These are phyloP conservation scores for Acridotheres tristis DNA, from an alignment of 2,797 vertebrate genomes.

Conservation along the genomic window DNA sequence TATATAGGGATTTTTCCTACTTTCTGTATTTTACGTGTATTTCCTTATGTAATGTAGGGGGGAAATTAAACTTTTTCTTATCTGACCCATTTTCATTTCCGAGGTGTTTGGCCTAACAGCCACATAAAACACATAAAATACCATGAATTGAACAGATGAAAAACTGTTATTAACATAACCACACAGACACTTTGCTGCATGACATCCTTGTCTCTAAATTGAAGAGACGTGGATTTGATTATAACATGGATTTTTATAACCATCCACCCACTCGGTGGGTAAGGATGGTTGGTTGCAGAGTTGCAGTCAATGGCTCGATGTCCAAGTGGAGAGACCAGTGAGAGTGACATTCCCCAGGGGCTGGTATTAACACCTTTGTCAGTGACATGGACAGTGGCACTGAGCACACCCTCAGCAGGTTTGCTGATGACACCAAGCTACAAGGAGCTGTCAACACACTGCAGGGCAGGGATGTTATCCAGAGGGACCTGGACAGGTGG, in stretches of 20 bases:
- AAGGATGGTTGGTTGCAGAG: not conserved
- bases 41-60: not conserved
- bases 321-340: not conserved
- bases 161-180: not conserved
- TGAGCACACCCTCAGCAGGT: not conserved
- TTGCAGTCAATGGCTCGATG: rapidly evolving
- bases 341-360: not conserved
- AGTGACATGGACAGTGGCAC: rapidly evolving
- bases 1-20: not conserved
- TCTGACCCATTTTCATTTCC: not conserved
- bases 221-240: not conserved
- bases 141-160: not conserved
- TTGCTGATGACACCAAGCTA: not conserved
- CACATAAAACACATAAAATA: not conserved
- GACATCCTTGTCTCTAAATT: not conserved
- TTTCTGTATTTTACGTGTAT: not conserved
- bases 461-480: not conserved
- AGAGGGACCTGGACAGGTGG: not conserved
- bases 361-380: rapidly evolving
- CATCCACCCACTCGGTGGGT: not conserved
- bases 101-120: not conserved
- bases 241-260: too few species aligned
- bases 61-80: not conserved
- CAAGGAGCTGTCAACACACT: rapidly evolving
- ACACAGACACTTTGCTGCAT: not conserved